Base-by-base conservation (phyloP, 1,140 invertebrate species). In the Penaeus japonicus region DNA sequence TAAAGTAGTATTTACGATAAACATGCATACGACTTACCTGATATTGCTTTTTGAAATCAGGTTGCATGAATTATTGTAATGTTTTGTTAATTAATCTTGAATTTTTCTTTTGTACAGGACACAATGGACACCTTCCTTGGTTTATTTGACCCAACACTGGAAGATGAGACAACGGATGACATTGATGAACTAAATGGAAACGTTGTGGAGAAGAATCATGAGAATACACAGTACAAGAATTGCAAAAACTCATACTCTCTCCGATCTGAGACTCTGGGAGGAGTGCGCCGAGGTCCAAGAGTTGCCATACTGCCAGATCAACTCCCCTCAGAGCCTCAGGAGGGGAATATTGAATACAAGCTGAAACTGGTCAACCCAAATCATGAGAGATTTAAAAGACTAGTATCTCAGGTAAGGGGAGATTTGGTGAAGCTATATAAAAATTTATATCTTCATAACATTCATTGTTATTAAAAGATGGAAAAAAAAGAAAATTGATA, bases 331-430 rank as follows among this genome's bases (percentile, higher is more conserved):
- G 97, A 98, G 92, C 96, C 96, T 0, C 95, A 97, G 91, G 94
- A 97, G 85, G 97, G 97, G 12, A 98, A 98, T 93, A 95, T 98
- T 53, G 97, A 98, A 92, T 98, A 98, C 92, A 98, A 98, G 93
- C 92, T 98, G 75, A 98, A 98, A 92, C 93, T 97, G 84, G 95
- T 97, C 4, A 96, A 95, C 92, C 96, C 96, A 1, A 96, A 96
- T 17, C 95, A 95, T 92, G 95, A 96, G 91, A 93, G 96, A 77
- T 97, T 98, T 92, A 96, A 98, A 92, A 96, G 97, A 92, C 93
- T 98, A 47, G 96, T 98, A 0, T 97, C 97, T 0, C 97, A 98
- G 94, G 95, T 95, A 92, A 85, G 35, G 35, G 7, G 24, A 20
- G 18, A 10, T 20, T 62, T 18, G 18, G 27, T 55, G n/a, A 80